Evolutionary conservation across 2,888 invertebrate genomes (phyloP), one percentile per base, ranked within the genome.

Genomic region (Caenorhabditis imperialis): DNA sequence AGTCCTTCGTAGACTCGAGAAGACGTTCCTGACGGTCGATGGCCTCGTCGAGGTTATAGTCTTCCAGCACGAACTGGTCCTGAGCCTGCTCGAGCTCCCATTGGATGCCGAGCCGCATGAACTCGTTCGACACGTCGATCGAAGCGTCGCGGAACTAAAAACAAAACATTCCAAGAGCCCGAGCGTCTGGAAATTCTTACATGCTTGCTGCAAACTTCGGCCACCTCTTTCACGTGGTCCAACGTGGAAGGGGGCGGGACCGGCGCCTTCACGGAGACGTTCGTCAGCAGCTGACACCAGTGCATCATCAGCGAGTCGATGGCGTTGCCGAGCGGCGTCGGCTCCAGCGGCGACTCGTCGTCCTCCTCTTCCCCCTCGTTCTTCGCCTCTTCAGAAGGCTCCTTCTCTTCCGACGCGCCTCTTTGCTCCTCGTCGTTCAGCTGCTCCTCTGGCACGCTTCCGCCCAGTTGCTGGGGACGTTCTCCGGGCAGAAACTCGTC

Each of bases 161-260:
- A 53, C 14, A n/a, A 10, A 25, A 25, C 10, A 47, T 23, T 2
- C 2, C 5, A 33, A 30, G 20, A 10, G 23, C 7, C 7, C 40
- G 25, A 23, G 3, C n/a, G n/a, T n/a, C 30, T 20, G 22, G n/a
- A 18, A 40, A 25, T 23, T 48, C 76, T 45, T 16, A 80, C 82
- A 60, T 77, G 73, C 30, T 81, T 80, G 40, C 78, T 75, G 38
- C 77, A 78, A 16, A 81, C 79, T 40, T 84, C 86, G 3, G 85
- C 83, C 0, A 79, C 76, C 48, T 86, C 86, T 60, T 86, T 86
- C 27, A 84, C 82, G 61, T 86, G 85, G 23, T 83, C 84, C 2
- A 65, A 45, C 1, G 81, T 76, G 2, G 83, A 79, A 16, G 79
- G 80, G 7, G 77, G 77, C 16, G 77, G 80, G 23, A 75, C 63